A percentile compares a stretch with the other conserved stretches of the same genome.
phyloP scores from a whole-genome alignment of 1,140 invertebrate species.

The Drosophila sechellia region DNA sequence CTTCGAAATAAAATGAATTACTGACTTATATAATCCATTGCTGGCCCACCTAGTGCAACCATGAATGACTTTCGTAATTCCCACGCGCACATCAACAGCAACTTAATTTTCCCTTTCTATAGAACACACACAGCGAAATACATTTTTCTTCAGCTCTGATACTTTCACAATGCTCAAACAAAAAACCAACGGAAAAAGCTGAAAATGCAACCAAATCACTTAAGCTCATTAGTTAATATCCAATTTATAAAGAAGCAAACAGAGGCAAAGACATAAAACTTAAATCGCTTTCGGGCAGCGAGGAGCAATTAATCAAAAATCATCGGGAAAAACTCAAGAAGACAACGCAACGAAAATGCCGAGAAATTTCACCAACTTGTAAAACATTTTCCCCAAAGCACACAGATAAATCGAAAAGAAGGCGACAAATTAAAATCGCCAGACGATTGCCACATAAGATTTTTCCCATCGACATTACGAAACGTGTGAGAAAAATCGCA shows the following conservation, averaged over 20 bases:
- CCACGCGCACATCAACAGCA: constrained; percentile 24
- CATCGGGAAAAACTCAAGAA: constrained; percentile 20
- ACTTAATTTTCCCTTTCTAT: constrained; percentile 44
- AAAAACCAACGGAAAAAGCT: constrained; percentile 16
- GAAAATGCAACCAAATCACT: constrained; percentile 58
- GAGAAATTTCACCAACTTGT: constrained; percentile 73
- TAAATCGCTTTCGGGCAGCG: constrained; percentile 28
- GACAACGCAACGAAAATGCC: constrained; percentile 22
- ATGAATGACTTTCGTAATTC: constrained; percentile 61
- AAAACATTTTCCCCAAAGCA: constrained; percentile 62
- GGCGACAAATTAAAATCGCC: constrained; percentile 69
- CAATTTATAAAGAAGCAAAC: constrained; percentile 71
- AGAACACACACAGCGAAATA: constrained; percentile 57
- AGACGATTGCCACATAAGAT: constrained; percentile 40
- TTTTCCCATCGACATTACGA: constrained; percentile 57
- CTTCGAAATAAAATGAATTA: neutral
- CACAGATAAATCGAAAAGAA: constrained; percentile 15
- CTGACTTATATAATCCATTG: constrained; percentile 12
- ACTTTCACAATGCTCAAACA: constrained; percentile 53
- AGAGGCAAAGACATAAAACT: constrained; percentile 30
- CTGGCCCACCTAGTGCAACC: constrained; percentile 22
- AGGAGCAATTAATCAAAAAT: constrained; percentile 72
- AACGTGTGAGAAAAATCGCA: constrained; percentile 49
- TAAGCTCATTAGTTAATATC: constrained; percentile 83
- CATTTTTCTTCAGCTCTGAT: constrained; percentile 32